Conservation (phyloP, 2,113 vertebrate genomes). For the Nematolebias whitei region DNA sequence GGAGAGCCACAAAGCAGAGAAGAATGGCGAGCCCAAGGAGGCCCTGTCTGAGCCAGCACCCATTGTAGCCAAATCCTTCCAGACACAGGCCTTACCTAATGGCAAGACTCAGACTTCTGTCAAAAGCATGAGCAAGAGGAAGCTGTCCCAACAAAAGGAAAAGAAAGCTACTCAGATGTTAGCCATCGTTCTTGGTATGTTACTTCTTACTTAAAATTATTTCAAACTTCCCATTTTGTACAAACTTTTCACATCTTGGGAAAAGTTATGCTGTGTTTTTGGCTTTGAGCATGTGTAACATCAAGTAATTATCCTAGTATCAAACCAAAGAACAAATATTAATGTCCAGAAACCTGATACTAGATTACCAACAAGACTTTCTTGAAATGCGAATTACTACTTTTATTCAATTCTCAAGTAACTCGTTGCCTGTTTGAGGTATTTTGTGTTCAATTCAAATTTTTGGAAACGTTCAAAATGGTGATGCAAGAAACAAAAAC, state of each 20-base stretch:
- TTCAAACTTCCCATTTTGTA: background rate
- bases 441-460: conserved; percentile 10
- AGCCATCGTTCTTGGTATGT: conserved; percentile 95
- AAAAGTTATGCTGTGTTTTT: background rate
- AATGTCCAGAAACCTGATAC: conserved; percentile 19
- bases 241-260: background rate
- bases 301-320: background rate
- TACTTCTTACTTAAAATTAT: background rate
- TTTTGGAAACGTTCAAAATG: conserved; percentile 14
- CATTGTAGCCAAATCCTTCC: conserved; percentile 86
- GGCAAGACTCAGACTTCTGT: conserved; percentile 92
- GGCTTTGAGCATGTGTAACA: conserved; percentile 5
- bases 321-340: background rate
- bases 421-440: background rate
- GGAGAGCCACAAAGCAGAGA: conserved; percentile 83
- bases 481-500: conserved; percentile 54
- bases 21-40: conserved; percentile 87
- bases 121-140: conserved; percentile 92
- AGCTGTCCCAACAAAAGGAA: conserved; percentile 98
- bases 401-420: conserved; percentile 1
- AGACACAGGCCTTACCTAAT: conserved; percentile 92
- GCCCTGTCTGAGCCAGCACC: conserved; percentile 53
- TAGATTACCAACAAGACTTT: background rate
- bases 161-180: conserved; percentile 99
- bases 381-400: background rate